Evolutionary conservation across 1,140 invertebrate genomes (phyloP), one percentile per base, ranked within the genome.

Genomic region (Hesperophylax magnus): DNA sequence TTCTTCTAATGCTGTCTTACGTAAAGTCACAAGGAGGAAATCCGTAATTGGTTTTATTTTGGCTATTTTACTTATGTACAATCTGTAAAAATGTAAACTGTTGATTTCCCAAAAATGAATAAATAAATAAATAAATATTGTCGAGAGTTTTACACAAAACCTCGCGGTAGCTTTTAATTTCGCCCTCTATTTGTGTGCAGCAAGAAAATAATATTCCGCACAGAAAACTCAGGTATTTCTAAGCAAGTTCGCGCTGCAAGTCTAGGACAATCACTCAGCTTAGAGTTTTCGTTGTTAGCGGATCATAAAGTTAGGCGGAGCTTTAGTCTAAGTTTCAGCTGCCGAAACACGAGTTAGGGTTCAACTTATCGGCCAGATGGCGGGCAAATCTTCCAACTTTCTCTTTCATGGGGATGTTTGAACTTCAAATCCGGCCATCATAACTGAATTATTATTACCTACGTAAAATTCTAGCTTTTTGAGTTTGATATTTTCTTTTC

Each of bases 231-330:
- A 69, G 31, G 27, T 34, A 69, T 31, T 34, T 31, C 65, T 34
- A 31, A 69, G 27, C n/a, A 22, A 31, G 39, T 47, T 22, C 0
- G 39, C 47, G 24, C 31, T 72, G 72, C 72, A 58, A 53, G 47
- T 24, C 34, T 54, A 15, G 65, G 52, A 56, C 80, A 78, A 81
- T 81, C 80, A 78, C 69, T 81, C 80, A 78, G 76, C 61, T 77
- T 67, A 47, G 76, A 82, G 67, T 79, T 77, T 5, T 31, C 71
- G 77, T 77, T 79, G 78, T 78, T 75, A 69, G 77, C 78, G 81
- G 81, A 82, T 82, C 81, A 82, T 47, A 82, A 79, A 82, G 77
- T 82, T 82, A 75, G 69, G 34, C 17, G 52, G n/a, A 63, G 52
- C 74, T 69, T 77, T 24, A 58, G 58, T 31, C 27, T 6, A 67